Evolutionary conservation across 2,797 vertebrate species (phyloP), one percentile per base, ranked within the genome.

Genomic region (Liasis olivaceus): DNA sequence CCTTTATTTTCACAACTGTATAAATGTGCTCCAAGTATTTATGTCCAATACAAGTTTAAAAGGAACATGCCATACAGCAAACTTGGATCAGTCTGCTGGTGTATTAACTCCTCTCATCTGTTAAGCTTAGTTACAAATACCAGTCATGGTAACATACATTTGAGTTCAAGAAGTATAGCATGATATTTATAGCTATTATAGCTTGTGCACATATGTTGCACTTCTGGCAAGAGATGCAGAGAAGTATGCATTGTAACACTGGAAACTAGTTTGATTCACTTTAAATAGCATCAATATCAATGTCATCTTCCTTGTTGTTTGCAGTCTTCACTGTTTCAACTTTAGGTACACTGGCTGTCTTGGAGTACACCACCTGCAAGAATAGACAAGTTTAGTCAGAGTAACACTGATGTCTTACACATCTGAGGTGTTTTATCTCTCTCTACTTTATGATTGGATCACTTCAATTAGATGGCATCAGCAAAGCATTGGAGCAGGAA

Each of bases 281-380:
- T 98, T 98, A 99, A 98, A 99, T 99, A 94, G 99, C 99, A 97
- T 99, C 99, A 9, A 99, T 99, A 97, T 99, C 99, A 59, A 99
- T 99, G 97, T 99, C 99, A 0, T 99, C 99, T 56, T 99, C 99
- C 95, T 99, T 99, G 66, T 97, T 98, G 95, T 97, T 98, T 94
- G 98, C 97, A 56, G 98, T 97, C 98, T 99, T 99, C 97, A 99
- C 98, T 28, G 98, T 99, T 98, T 99, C 99, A 97, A 99, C 98
- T 97, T 98, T 99, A 93, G 99, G 98, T 97, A 99, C 98, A 54
- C 98, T 98, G 96, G 98, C 99, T 66, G 98, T 98, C 94, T 98
- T 97, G 1, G 99, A 99, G 95, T 99, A 99, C 93, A 99, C 99
- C 97, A 99, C 99, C 99, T 99, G 96, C 1, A 13, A 93, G 86